phyloP scores from a whole-genome alignment of 2,797 vertebrate genomes.

The Mus spretus region DNA sequence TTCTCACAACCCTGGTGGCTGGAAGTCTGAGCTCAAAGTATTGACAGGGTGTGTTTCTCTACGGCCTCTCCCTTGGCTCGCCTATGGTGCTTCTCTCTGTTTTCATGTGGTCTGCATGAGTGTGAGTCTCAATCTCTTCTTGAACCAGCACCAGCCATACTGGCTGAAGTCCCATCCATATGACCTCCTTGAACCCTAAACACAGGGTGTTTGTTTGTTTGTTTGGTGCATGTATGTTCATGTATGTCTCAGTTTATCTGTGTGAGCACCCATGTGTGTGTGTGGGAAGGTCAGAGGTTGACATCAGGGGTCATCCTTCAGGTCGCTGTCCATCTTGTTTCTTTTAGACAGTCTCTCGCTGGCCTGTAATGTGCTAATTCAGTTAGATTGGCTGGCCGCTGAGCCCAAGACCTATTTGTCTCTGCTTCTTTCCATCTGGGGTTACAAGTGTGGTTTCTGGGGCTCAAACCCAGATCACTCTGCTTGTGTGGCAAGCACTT shows the following conservation, averaged over 20 bases:
- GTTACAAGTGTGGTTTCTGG: neutral
- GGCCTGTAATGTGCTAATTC: neutral
- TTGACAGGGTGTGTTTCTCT: too few species aligned
- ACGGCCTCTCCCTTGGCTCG: neutral
- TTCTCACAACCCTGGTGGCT: neutral
- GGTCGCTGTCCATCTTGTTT: neutral
- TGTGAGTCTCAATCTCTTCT: neutral
- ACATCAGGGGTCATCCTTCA: neutral
- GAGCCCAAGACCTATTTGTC: neutral
- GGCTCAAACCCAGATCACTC: neutral
- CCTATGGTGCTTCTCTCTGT: rapidly evolving
- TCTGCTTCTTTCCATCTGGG: neutral
- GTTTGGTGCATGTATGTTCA: neutral
- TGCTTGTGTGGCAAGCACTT: neutral
- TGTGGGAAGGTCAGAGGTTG: neutral
- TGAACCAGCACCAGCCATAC: neutral
- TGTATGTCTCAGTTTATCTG: neutral
- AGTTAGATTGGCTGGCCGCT: neutral
- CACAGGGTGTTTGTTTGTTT: neutral
- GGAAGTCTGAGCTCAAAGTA: neutral
- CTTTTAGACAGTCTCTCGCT: neutral
- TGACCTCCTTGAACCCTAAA: neutral
- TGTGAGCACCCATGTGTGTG: neutral
- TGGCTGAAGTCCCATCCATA: neutral
- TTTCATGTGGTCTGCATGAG: neutral